Evolutionary conservation across 2,113 vertebrate species (phyloP), one percentile per base, ranked within the genome.

Genomic region (Salvator merianae): DNA sequence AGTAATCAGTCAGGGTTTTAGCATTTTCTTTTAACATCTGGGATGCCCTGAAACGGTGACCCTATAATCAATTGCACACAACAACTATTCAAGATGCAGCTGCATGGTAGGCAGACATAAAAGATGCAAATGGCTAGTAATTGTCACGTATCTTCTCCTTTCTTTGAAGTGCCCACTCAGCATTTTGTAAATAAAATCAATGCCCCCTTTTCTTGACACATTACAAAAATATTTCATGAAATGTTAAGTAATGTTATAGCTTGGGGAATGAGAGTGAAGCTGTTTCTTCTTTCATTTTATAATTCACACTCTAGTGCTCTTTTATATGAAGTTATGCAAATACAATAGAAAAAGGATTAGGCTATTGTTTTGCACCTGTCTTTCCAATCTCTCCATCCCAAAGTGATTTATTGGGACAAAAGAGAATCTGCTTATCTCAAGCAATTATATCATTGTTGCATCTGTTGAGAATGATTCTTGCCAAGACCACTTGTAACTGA

Each of bases 281-380:
- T 87, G 6, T 87, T 93, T 81, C 88, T 77, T 32, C 28, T 80
- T 84, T 92, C 86, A 72, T 85, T 93, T 90, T 87, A 84, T 59
- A 75, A 65, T 89, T 93, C 76, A 88, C 88, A 85, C 66, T 79
- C 86, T 86, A 81, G 38, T 79, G 76, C 32, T 85, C 72, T 59
- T 91, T 89, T 88, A 70, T 82, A 89, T 70, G 86, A 92, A 94
- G 93, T 90, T 91, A 94, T 87, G 76, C 88, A 92, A 93, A 93
- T 93, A 73, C 88, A 62, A 71, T 30, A 84, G 65, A 88, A 91
- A 86, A 34, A 87, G 59, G 66, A 70, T 92, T 88, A 75, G 90
- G 83, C 83, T 84, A 20, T 89, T 90, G 83, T 93, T 80, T 93
- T 36, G 4, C 87, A 90, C 75, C 82, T 87, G 76, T 86, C 87